A percentile compares a stretch with the other conserved stretches of the same genome.
Conservation (phyloP, 2,797 vertebrate species). For the Tarsius wallacei region DNA sequence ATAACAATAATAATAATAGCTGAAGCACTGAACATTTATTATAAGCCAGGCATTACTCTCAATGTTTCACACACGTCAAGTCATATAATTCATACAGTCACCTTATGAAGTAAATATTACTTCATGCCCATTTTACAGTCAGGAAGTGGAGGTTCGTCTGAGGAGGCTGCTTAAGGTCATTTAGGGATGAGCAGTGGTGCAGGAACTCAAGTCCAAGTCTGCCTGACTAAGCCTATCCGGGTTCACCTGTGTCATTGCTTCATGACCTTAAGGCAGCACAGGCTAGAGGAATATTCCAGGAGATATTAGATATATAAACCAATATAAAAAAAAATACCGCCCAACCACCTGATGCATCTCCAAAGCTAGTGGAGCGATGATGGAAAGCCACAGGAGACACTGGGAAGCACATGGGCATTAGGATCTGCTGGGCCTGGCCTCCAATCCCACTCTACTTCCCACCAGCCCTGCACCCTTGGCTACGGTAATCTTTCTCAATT, state of each 20-base stretch:
- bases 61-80: background rate
- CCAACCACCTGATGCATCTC: background rate
- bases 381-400: background rate
- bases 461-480: background rate
- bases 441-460: background rate
- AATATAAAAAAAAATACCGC: background rate
- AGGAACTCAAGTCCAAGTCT: background rate
- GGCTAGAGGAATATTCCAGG: background rate
- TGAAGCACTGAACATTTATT: background rate
- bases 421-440: background rate
- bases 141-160: background rate
- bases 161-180: background rate
- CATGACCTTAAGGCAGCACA: background rate
- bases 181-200: background rate
- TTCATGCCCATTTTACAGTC: slow-evolving; percentile 14
- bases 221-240: no score
- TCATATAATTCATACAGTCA: background rate
- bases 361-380: background rate
- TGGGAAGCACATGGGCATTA: background rate
- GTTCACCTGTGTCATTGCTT: background rate
- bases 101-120: background rate
- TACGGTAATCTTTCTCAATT: background rate
- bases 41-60: background rate
- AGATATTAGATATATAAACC: background rate
- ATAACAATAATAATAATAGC: background rate